Conservation (phyloP, 2,888 invertebrate genomes). For the Candidula unifasciata region DNA sequence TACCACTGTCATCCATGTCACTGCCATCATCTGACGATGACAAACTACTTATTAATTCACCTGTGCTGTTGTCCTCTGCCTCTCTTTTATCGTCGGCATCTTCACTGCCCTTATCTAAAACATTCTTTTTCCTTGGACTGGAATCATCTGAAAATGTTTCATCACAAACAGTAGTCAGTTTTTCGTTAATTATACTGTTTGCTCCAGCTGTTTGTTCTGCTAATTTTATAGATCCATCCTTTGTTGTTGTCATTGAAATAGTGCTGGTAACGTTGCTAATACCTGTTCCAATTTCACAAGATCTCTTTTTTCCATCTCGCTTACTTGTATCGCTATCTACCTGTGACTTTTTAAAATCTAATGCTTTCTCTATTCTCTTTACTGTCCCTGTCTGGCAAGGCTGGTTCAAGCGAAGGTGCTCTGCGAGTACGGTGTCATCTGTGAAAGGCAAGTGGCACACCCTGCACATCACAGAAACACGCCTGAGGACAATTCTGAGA, state of each 20-base stretch:
- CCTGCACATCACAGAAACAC: constrained; percentile 16
- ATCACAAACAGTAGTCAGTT: too few species aligned
- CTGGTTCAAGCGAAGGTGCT: constrained; percentile 7
- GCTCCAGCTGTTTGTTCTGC: neutral
- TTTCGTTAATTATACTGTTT: neutral
- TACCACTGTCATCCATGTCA: neutral
- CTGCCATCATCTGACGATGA: constrained; percentile 19
- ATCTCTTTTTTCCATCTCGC: neutral
- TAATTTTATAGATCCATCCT: neutral
- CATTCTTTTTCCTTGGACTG: neutral
- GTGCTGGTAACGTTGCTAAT: neutral
- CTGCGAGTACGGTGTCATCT: neutral
- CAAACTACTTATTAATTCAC: neutral
- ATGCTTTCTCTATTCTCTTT: neutral
- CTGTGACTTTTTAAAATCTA: neutral
- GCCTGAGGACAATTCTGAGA: neutral
- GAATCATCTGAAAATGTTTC: neutral
- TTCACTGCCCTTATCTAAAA: neutral
- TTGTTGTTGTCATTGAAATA: neutral
- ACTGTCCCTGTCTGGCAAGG: neutral
- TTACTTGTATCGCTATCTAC: neutral
- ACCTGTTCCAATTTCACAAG: constrained; percentile 1
- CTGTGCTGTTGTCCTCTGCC: neutral
- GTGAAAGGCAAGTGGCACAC: constrained; percentile 15
- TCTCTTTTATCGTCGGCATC: too few species aligned